These are phyloP conservation scores for Nothobranchius kuhntae DNA, from an alignment of 2,113 vertebrate genomes.

Conservation along the genomic window DNA sequence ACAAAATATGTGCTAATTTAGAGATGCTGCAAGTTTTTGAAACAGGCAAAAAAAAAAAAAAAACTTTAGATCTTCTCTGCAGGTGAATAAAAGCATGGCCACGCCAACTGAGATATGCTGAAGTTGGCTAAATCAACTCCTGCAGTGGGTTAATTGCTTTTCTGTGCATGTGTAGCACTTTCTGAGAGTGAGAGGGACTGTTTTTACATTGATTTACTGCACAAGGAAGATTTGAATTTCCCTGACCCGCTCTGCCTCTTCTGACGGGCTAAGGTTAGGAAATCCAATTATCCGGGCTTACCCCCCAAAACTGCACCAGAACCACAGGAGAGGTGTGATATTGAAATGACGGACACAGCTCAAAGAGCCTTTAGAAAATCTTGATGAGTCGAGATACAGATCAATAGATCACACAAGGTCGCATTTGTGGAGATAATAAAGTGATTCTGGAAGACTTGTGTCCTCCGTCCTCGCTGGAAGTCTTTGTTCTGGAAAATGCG, in stretches of 20 bases:
- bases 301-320: constrained; percentile 33
- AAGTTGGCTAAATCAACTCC: constrained; percentile 69
- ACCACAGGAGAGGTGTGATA: constrained; percentile 30
- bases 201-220: constrained; percentile 68
- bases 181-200: constrained; percentile 43
- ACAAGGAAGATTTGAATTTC: constrained; percentile 65
- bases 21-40: constrained; percentile 57
- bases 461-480: constrained; percentile 28
- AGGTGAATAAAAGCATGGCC: constrained; percentile 52
- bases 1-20: constrained; percentile 68
- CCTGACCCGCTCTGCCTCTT: constrained; percentile 38
- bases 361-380: constrained; percentile 30
- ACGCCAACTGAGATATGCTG: constrained; percentile 61
- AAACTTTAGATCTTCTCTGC: constrained; percentile 54
- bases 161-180: constrained; percentile 62
- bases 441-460: constrained; percentile 7
- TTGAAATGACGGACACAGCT: constrained; percentile 52
- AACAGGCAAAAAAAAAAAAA: constrained; percentile 13
- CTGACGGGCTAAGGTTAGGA: constrained; percentile 45
- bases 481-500: constrained; percentile 15
- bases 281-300: constrained; percentile 58
- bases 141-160: constrained; percentile 72
- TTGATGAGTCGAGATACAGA: constrained; percentile 47
- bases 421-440: constrained; percentile 35
- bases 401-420: constrained; percentile 50